Conservation (phyloP, 2,113 vertebrate genomes). For the Morone chrysops region DNA sequence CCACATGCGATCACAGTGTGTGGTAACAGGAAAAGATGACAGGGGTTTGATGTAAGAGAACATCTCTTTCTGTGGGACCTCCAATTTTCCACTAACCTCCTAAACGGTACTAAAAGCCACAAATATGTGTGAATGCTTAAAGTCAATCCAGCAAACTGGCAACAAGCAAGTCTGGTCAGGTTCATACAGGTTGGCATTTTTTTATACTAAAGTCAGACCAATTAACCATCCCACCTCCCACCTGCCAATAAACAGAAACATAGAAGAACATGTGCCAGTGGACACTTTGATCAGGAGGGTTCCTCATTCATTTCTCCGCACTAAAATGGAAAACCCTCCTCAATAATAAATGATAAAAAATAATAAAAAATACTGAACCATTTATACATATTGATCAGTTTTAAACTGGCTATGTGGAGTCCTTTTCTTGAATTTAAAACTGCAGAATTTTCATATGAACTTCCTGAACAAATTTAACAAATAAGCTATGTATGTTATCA, state of each 20-base stretch:
- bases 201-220: constrained; percentile 4
- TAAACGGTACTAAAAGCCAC: constrained; percentile 30
- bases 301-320: not conserved
- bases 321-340: not conserved
- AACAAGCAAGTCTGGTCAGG: constrained; percentile 50
- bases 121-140: constrained; percentile 35
- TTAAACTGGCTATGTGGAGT: not conserved
- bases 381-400: not conserved
- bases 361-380: not conserved
- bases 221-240: constrained; percentile 40
- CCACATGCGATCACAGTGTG: not conserved
- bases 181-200: constrained; percentile 35
- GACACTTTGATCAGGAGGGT: not conserved
- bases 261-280: not conserved
- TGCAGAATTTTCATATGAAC: not conserved
- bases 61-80: not conserved
- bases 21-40: constrained; percentile 8
- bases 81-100: not conserved
- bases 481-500: not conserved
- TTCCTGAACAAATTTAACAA: not conserved
- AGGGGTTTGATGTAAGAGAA: not conserved
- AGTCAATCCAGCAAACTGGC: not conserved
- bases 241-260: not conserved
- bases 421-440: not conserved
- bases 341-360: no score